Evolutionary conservation across 2,797 vertebrate genomes (phyloP).

Genomic region (Sebastes itinus): DNA sequence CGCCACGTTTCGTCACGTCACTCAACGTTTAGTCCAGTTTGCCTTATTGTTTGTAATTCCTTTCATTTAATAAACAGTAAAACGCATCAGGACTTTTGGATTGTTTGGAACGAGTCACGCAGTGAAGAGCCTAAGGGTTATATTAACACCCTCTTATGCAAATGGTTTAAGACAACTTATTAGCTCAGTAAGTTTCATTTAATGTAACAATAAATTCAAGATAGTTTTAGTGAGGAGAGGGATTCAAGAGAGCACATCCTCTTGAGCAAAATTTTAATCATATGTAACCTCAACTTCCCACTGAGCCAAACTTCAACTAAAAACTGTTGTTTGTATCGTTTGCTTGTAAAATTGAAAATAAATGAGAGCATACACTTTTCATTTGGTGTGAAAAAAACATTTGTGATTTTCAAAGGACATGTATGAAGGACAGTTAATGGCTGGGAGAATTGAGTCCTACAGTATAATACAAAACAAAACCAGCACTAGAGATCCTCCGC

Average conservation of each 20-base stretch:
- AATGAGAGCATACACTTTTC: not conserved
- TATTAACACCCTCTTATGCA: not conserved
- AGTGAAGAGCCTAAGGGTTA: too few species aligned
- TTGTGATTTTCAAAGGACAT: not conserved
- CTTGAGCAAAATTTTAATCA: not conserved
- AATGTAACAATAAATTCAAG: not conserved
- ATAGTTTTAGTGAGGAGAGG: too few species aligned
- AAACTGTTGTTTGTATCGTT: not conserved
- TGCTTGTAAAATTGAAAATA: not conserved
- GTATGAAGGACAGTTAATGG: not conserved
- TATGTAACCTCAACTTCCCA: not conserved
- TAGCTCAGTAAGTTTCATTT: not conserved
- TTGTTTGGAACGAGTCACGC: too few species aligned
- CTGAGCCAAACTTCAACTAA: not conserved
- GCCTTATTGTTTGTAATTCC: too few species aligned
- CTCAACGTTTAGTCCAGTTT: accelerated
- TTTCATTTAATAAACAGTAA: too few species aligned
- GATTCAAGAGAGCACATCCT: not conserved
- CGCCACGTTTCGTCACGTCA: too few species aligned
- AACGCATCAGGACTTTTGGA: too few species aligned
- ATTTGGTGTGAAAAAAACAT: not conserved
- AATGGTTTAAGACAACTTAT: not conserved
- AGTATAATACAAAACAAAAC: not conserved
- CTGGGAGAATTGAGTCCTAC: not conserved
- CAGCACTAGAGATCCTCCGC: not conserved